These are phyloP conservation scores for Andrena chrysosceles DNA, from an alignment of 2,888 invertebrate genomes.

Conservation along the genomic window DNA sequence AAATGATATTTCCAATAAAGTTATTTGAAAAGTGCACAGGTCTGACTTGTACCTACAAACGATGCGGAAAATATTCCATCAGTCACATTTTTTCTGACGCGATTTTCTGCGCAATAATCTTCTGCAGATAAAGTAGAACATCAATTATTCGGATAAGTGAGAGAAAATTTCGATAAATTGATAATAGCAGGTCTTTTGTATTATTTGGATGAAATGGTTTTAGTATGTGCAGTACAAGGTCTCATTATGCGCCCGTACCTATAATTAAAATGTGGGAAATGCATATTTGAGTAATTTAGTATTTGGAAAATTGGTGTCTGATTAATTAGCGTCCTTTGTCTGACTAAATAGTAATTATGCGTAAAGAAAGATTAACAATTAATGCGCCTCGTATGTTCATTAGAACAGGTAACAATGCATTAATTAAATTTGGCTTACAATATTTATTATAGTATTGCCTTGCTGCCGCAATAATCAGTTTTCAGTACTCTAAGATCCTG, in stretches of 20 bases:
- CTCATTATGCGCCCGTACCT: background rate
- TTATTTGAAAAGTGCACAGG: background rate
- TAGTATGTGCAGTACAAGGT: background rate
- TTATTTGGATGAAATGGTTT: background rate
- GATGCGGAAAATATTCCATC: background rate
- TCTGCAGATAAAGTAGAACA: slow-evolving; percentile 40
- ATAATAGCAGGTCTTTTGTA: background rate
- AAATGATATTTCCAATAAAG: background rate
- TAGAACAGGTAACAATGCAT: background rate
- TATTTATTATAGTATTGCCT: too few relatives aligned
- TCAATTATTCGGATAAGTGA: background rate
- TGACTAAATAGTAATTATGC: background rate
- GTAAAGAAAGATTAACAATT: background rate
- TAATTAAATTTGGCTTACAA: too few relatives aligned
- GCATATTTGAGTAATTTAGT: background rate
- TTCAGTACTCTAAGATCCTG: too few relatives aligned
- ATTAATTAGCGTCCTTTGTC: background rate
- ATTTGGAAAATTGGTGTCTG: background rate
- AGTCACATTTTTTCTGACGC: background rate
- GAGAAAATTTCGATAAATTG: background rate
- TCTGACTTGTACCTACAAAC: slow-evolving; percentile 3
- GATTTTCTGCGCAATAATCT: slow-evolving; percentile 13
- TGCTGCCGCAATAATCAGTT: background rate
- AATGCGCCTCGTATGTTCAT: background rate
- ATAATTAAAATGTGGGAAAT: background rate